Evolutionary conservation across 1,140 invertebrate genomes (phyloP), one percentile per base, ranked within the genome.

Genomic region (Vanessa tameamea): DNA sequence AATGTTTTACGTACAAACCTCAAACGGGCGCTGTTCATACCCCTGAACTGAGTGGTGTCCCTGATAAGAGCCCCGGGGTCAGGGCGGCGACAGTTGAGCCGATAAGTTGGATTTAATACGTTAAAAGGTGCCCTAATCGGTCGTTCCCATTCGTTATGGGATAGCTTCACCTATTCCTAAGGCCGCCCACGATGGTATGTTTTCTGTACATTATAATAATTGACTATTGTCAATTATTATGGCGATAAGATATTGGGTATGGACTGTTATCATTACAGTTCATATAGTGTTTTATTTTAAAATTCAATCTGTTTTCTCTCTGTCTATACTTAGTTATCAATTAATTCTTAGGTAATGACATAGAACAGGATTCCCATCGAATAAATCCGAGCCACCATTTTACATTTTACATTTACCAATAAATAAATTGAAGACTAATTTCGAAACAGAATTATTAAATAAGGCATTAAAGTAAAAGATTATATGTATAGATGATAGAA

Each of bases 61-160:
- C 71, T 73, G 89, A 92, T 92, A 92, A 92, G 84, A 78, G 76
- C 12, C 86, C 26, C 80, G 43, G 85, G 88, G 88, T 88, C 84
- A 88, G 81, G 72, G 75, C 81, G 88, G 53, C 85, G 84, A 87
- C 89, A 89, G 85, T 81, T 82, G 77, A 68, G 57, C 69, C 78
- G 89, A 91, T 92, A 92, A 91, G 80, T 86, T 82, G 86, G 83
- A 88, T 90, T 92, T 92, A 92, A 90, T 92, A 90, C 88, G 86
- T 90, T 92, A 88, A 92, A 92, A 92, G 90, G 90, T 90, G 82
- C 83, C 86, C 86, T 92, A 90, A 92, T 92, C 85, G 82, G 85
- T 83, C 88, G 79, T 89, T 87, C 81, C 85, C 88, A 90, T 89
- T 89, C 85, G 87, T 90, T 92, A 89, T 86, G 82, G 81, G 78